Evolutionary conservation across 2,113 vertebrate species (phyloP).

Genomic region (Melanotaenia duboulayi): DNA sequence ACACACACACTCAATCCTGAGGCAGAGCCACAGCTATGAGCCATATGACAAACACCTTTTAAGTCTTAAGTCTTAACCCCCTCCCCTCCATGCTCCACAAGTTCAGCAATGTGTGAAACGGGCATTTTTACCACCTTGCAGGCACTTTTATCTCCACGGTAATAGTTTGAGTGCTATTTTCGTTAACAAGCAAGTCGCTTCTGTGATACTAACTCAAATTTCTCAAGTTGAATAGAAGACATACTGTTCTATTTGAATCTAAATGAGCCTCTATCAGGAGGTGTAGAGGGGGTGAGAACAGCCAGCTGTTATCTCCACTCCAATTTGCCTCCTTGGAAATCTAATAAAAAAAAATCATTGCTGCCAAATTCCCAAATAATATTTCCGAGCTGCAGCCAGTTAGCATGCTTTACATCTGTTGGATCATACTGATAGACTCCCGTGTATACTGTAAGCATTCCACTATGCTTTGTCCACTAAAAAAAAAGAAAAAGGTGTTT

Average conservation of each 20-base stretch:
- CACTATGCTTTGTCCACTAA: slow-evolving; percentile 26
- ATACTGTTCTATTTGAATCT: slow-evolving; percentile 16
- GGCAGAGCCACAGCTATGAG: slow-evolving; percentile 24
- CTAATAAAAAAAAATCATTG: slow-evolving; percentile 52
- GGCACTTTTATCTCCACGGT: slow-evolving; percentile 7
- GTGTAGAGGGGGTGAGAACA: slow-evolving; percentile 39
- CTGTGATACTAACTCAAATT: slow-evolving; percentile 4
- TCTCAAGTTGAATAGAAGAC: slow-evolving; percentile 25
- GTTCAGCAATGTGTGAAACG: slow-evolving; percentile 34
- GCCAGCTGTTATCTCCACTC: slow-evolving; percentile 49
- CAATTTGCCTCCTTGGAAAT: slow-evolving; percentile 63
- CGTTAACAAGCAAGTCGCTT: slow-evolving; percentile 4
- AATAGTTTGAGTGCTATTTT: slow-evolving; percentile 12
- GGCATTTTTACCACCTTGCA: slow-evolving; percentile 8
- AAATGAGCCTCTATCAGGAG: slow-evolving; percentile 42
- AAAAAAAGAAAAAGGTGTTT: neutral
- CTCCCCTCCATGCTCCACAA: slow-evolving; percentile 15
- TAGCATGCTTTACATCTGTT: slow-evolving; percentile 35
- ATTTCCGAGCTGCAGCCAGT: slow-evolving; percentile 41
- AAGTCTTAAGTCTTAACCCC: neutral
- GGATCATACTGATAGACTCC: slow-evolving; percentile 3
- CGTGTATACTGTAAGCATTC: slow-evolving; percentile 20
- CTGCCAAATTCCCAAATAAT: slow-evolving; percentile 44
- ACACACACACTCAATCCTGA: slow-evolving; percentile 12
- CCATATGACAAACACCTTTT: slow-evolving; percentile 15